Base-by-base conservation (phyloP, 2,888 invertebrate species). In the Campoplex capitator region DNA sequence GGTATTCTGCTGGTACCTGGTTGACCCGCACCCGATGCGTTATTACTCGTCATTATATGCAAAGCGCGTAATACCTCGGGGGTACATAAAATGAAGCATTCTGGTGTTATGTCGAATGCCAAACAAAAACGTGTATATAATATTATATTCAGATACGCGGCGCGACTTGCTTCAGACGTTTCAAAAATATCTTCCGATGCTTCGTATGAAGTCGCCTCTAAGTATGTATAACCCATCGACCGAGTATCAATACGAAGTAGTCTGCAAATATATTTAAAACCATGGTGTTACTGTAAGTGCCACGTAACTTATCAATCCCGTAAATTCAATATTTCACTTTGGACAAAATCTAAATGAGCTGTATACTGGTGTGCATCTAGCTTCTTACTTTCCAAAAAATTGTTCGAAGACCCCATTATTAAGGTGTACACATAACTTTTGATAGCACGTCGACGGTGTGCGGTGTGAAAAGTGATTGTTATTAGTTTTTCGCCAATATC, bases 21-120 rank as follows among this genome's bases (percentile, higher is more conserved):
- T 83, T 80, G 70, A 38, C 84, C 81, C 84, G 76, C 79, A 83
- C 79, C 71, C 85, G 81, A 85, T 85, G 82, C 87, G 76, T 87
- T 87, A 84, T 84, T 87, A 83, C 79, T 73, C 71, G 85, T 85
- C 83, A 87, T 85, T 83, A 87, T 76, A 87, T 83, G 79, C 83
- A 83, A 87, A 80, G 78, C 74, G 85, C 87, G 75, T 80, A 75
- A 65, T 79, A 62, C 62, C 68, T 68, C 62, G 18, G 56, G 58
- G 71, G 48, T 62, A 78, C 81, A 62, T 85, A 54, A 82, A 85
- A 78, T 67, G 68, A 74, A 78, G 73, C 65, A 13, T 82, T 68
- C 58, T 28, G 74, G 54, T 32, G 76, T 73, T 65, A 54, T 62
- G 23, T 62, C 58, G 78, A 85, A 85, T 85, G 62, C 78, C 77